Evolutionary conservation across 2,797 vertebrate genomes (phyloP).

Genomic region (Pterois miles): DNA sequence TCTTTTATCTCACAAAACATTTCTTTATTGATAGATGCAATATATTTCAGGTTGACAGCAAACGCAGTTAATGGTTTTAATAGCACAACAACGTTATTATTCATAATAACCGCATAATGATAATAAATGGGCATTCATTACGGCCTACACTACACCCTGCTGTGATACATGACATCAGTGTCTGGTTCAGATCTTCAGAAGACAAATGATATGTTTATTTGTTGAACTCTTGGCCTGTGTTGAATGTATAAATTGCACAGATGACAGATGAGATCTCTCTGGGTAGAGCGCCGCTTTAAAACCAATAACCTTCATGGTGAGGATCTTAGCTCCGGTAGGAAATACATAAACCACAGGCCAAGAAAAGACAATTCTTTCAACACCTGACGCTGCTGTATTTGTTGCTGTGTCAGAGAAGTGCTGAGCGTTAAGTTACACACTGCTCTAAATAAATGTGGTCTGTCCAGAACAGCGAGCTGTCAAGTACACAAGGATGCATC

Average conservation of each 20-base stretch:
- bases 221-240: not conserved
- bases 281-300: not conserved
- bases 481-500: not conserved
- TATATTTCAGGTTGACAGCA: constrained; percentile 32
- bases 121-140: constrained; percentile 44
- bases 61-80: constrained; percentile 40
- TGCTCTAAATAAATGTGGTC: constrained; percentile 22
- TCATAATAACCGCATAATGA: constrained; percentile 45
- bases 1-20: constrained; percentile 16
- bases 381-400: constrained; percentile 19
- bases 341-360: constrained; percentile 35
- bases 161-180: constrained; percentile 10
- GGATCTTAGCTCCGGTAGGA: not conserved
- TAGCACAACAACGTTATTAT: constrained; percentile 41
- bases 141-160: constrained; percentile 9
- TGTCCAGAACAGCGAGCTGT: constrained; percentile 3
- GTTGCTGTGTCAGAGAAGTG: constrained; percentile 14
- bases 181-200: constrained; percentile 1
- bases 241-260: not conserved
- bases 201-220: not conserved
- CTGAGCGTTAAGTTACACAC: constrained; percentile 14
- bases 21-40: constrained; percentile 24
- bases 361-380: constrained; percentile 7
- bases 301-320: not conserved
- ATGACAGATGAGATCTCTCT: not conserved